phyloP scores from a whole-genome alignment of 2,797 vertebrate genomes.

The Gorsachius magnificus region DNA sequence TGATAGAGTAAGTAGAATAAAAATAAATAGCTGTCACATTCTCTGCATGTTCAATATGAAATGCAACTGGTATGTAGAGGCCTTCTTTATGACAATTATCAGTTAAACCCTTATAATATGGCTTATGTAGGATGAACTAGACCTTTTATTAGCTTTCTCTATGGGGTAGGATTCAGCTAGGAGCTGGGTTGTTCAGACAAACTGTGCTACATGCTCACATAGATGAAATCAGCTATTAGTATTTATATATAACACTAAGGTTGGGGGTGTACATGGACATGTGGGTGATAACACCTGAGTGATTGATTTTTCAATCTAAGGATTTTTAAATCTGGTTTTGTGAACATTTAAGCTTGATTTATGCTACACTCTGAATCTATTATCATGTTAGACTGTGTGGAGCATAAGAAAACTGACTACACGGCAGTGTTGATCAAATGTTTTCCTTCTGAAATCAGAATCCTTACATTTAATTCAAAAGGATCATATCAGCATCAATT shows the following conservation, averaged over 20 bases:
- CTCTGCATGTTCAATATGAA: background rate
- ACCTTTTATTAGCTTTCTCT: background rate
- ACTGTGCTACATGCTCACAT: background rate
- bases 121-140: background rate
- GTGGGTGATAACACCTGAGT: background rate
- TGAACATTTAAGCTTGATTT: background rate
- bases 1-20: background rate
- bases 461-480: background rate
- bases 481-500: background rate
- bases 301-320: background rate
- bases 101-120: background rate
- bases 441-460: background rate
- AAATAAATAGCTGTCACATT: slow-evolving; percentile 10
- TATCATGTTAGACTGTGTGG: background rate
- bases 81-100: background rate
- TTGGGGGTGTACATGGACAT: background rate
- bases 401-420: background rate
- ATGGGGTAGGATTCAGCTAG: background rate
- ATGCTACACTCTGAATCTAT: background rate
- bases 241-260: background rate
- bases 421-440: background rate
- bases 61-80: background rate
- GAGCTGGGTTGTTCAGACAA: background rate
- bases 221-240: background rate
- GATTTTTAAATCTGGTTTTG: background rate